phyloP scores from a whole-genome alignment of 2,113 vertebrate species.

The Clarias batrachus region DNA sequence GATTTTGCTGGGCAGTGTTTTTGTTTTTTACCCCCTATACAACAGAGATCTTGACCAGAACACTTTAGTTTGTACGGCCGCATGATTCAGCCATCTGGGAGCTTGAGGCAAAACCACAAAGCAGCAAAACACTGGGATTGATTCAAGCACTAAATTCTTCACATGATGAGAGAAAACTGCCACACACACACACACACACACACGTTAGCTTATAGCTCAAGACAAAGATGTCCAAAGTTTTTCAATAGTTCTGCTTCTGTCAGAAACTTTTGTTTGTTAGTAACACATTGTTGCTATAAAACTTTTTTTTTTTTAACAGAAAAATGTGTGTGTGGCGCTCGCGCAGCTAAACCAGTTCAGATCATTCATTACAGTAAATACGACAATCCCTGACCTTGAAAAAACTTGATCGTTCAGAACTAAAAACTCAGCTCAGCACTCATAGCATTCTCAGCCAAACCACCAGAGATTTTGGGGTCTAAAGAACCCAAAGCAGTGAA shows the following conservation, averaged over 20 bases:
- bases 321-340: neutral
- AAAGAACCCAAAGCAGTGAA: neutral
- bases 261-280: slow-evolving; percentile 26
- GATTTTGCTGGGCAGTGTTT: neutral
- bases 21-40: neutral
- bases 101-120: neutral
- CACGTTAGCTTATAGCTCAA: neutral
- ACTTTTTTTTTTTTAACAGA: neutral
- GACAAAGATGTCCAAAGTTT: neutral
- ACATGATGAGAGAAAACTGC: neutral
- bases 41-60: neutral
- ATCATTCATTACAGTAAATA: neutral
- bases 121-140: neutral
- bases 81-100: neutral
- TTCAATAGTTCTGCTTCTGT: neutral
- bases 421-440: no score
- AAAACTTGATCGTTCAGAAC: neutral
- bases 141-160: neutral
- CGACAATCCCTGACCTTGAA: neutral
- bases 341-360: slow-evolving; percentile 17
- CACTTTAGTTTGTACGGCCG: neutral
- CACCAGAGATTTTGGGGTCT: neutral
- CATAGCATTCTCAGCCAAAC: neutral
- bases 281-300: slow-evolving; percentile 29
- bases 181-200: neutral